Conservation (phyloP, 2,888 invertebrate genomes). For the Margaritifera margaritifera region DNA sequence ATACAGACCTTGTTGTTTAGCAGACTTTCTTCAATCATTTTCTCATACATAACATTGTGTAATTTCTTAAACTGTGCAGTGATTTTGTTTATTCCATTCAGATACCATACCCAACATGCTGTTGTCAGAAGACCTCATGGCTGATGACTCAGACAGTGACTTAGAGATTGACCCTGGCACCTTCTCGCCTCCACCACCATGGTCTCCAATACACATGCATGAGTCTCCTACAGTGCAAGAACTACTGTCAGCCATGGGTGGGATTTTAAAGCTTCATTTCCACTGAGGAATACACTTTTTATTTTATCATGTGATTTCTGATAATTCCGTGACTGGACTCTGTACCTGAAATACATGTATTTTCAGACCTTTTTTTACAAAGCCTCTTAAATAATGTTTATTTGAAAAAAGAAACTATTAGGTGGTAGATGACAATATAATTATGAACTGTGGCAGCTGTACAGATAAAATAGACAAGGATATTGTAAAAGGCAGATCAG, state of each 20-base stretch:
- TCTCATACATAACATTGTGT: not conserved
- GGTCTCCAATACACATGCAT: conserved; percentile 37
- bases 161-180: conserved; percentile 69
- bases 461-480: too few relatives aligned
- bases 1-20: too few relatives aligned
- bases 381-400: not conserved
- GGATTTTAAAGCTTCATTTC: not conserved
- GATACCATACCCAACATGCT: conserved; percentile 49
- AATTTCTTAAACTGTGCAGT: not conserved
- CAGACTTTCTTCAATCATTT: not conserved
- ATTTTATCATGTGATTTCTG: not conserved
- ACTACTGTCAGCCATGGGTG: conserved; percentile 50
- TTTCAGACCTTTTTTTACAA: not conserved
- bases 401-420: too few relatives aligned
- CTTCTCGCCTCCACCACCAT: conserved; percentile 48
- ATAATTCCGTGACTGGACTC: not conserved
- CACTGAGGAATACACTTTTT: not conserved
- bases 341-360: not conserved
- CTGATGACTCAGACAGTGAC: conserved; percentile 59
- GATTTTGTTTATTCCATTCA: conserved; percentile 20
- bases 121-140: conserved; percentile 44
- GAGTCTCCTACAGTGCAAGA: conserved; percentile 53
- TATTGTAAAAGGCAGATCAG: too few relatives aligned
- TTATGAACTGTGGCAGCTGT: too few relatives aligned
- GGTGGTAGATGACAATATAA: too few relatives aligned